These are phyloP conservation scores for Chironomus striatipennis DNA, from an alignment of 1,140 invertebrate genomes.

Conservation along the genomic window DNA sequence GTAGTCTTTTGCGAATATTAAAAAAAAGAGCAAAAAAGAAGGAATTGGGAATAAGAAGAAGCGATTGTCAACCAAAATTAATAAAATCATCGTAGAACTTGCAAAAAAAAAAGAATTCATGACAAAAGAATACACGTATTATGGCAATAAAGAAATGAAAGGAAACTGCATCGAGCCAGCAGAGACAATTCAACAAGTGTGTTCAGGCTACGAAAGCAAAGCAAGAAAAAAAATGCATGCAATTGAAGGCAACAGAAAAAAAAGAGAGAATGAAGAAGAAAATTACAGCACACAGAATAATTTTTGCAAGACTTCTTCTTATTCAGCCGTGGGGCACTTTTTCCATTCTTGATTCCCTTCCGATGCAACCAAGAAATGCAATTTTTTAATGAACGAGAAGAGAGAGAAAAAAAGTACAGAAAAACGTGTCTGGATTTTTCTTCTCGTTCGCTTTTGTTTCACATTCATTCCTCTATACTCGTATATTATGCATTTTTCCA, in stretches of 20 bases:
- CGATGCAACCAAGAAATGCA: conserved; percentile 6
- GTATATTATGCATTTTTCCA: not conserved
- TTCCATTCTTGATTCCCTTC: conserved; percentile 2
- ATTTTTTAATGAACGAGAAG: conserved; percentile 11
- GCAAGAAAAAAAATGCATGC: too few species aligned
- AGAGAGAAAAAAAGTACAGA: not conserved
- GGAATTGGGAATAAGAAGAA: too few species aligned
- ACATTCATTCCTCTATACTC: conserved; percentile 1
- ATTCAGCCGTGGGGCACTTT: not conserved
- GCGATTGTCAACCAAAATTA: too few species aligned
- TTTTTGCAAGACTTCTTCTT: conserved; percentile 8
- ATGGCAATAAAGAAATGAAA: too few species aligned
- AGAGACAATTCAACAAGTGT: conserved; percentile 6
- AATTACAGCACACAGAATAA: not conserved
- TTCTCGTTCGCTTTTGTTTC: not conserved
- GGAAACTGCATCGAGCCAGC: not conserved
- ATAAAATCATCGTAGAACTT: too few species aligned
- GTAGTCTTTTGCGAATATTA: too few species aligned
- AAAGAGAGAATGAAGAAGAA: not conserved
- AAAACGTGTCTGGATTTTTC: conserved; percentile 12
- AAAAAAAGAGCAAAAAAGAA: too few species aligned
- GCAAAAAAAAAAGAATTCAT: too few species aligned
- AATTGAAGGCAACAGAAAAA: not conserved
- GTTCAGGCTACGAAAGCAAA: not conserved
- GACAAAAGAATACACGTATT: too few species aligned